These are phyloP conservation scores for Chaetoderma sp. DNA, from an alignment of 2,888 invertebrate genomes.

Conservation along the genomic window DNA sequence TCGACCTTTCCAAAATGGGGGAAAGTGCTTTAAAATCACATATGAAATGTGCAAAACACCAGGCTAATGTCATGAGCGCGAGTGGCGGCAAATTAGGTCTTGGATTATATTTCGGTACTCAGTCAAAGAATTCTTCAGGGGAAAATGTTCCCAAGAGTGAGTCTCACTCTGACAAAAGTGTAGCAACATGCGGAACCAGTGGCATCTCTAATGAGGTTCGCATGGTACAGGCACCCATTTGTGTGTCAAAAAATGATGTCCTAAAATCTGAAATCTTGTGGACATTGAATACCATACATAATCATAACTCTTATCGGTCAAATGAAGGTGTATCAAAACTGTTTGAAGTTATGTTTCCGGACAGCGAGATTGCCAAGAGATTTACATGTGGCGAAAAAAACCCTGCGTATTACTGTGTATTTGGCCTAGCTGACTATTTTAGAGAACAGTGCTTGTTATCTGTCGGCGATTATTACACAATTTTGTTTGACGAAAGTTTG, in stretches of 20 bases:
- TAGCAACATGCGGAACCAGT: too few species aligned
- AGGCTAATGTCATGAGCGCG: too few species aligned
- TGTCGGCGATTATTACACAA: slow-evolving; percentile 14
- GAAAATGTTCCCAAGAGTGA: too few species aligned
- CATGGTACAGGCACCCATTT: too few species aligned
- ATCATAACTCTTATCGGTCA: slow-evolving; percentile 28
- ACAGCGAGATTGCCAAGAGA: slow-evolving; percentile 31
- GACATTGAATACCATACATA: slow-evolving; percentile 21
- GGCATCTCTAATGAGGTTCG: too few species aligned
- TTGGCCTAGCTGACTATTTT: slow-evolving; percentile 39
- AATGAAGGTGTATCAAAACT: slow-evolving; percentile 19
- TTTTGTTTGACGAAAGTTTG: slow-evolving; percentile 41
- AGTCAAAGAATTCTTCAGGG: too few species aligned
- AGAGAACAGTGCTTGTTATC: slow-evolving; percentile 17
- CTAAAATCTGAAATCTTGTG: slow-evolving; percentile 37
- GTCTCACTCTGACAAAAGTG: too few species aligned
- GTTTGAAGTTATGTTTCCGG: slow-evolving; percentile 37
- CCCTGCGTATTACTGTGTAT: slow-evolving; percentile 22
- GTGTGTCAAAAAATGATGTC: slow-evolving; percentile 16
- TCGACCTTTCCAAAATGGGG: too few species aligned
- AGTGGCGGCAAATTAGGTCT: too few species aligned
- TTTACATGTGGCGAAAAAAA: slow-evolving; percentile 25
- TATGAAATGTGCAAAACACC: too few species aligned
- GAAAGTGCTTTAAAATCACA: too few species aligned
- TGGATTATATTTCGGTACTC: too few species aligned